phyloP scores from a whole-genome alignment of 2,113 vertebrate species.

The Nesospiza acunhae region DNA sequence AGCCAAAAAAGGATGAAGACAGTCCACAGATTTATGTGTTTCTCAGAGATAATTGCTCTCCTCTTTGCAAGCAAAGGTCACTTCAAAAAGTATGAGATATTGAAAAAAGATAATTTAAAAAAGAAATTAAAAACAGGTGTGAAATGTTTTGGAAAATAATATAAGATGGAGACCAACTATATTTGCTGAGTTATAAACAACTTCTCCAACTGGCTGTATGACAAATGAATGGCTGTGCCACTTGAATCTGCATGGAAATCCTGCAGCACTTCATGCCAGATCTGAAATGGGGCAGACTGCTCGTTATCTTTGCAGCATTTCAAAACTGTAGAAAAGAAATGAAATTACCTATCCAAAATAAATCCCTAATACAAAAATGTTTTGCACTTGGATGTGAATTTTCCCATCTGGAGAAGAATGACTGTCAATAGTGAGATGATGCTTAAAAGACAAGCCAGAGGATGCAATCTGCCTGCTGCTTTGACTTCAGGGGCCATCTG shows the following conservation, averaged over 20 bases:
- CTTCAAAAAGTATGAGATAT: not conserved
- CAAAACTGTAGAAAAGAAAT: not conserved
- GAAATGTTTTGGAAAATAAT: not conserved
- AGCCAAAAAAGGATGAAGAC: not conserved
- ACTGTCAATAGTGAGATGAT: not conserved
- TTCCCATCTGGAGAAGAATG: not conserved
- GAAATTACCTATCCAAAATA: not conserved
- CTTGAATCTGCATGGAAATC: not conserved
- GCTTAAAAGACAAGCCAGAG: not conserved
- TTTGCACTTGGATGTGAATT: not conserved
- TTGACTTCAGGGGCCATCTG: not conserved
- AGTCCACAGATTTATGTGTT: not conserved
- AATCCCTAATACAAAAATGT: not conserved
- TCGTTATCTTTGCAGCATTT: not conserved
- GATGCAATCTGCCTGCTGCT: not conserved
- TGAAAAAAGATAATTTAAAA: not conserved
- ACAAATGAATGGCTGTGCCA: not conserved
- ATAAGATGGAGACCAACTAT: not conserved
- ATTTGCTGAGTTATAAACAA: slow-evolving; percentile 24
- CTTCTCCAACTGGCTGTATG: not conserved
- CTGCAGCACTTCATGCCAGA: not conserved
- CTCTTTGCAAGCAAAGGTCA: not conserved
- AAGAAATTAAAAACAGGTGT: not conserved
- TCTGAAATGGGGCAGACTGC: not conserved
- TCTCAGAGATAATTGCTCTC: not conserved